A percentile compares a stretch with the other conserved stretches of the same genome.
These are phyloP conservation scores for Discoglossus pictus DNA, from an alignment of 2,797 vertebrate genomes.

Conservation along the genomic window DNA sequence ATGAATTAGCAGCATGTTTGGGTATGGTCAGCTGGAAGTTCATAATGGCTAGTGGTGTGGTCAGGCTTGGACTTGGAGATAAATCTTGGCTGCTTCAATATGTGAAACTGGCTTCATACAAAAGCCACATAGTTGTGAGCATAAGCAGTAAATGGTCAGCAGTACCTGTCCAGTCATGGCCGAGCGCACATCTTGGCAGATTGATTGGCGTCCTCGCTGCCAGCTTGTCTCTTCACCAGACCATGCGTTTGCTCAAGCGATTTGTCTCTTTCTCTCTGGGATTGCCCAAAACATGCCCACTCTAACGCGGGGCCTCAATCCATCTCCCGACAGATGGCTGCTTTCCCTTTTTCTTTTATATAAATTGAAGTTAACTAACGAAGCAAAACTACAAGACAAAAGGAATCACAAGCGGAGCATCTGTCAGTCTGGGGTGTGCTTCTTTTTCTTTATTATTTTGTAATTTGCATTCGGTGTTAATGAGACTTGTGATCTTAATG, in stretches of 20 bases:
- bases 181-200: no score
- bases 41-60: no score
- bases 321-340: conserved; percentile 21
- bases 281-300: not conserved
- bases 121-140: no score
- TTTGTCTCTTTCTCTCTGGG: not conserved
- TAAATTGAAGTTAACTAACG: conserved; percentile 3
- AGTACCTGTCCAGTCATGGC: no score
- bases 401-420: not conserved
- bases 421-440: not conserved
- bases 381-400: not conserved
- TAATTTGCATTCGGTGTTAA: not conserved
- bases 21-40: no score
- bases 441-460: not conserved
- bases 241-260: not conserved
- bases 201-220: no score
- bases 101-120: no score
- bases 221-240: not conserved
- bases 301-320: not conserved
- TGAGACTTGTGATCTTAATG: not conserved
- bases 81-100: no score
- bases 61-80: no score
- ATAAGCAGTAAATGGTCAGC: no score
- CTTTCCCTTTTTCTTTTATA: not conserved
- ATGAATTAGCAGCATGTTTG: no score